These are phyloP conservation scores for Prionace glauca DNA, from an alignment of 2,797 vertebrate genomes.

Conservation along the genomic window DNA sequence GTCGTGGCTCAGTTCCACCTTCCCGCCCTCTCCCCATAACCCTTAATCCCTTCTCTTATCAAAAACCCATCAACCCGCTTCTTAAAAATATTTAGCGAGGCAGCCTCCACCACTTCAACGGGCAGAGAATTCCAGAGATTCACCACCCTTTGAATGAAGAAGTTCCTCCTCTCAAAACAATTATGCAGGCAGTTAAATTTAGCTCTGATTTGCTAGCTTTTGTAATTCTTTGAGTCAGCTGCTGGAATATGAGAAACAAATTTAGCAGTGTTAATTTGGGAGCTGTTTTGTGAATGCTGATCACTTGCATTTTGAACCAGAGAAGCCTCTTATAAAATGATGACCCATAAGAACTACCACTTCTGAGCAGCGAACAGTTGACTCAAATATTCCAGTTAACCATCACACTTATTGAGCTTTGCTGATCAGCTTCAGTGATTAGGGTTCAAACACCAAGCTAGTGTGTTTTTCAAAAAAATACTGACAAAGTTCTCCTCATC, in stretches of 20 bases:
- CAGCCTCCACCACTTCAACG: no score
- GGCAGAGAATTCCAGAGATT: no score
- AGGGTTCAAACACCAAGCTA: background rate
- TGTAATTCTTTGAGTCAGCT: background rate
- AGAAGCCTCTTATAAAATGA: background rate
- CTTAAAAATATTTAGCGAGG: no score
- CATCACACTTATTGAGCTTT: background rate
- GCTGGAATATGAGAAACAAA: background rate
- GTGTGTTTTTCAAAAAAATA: background rate
- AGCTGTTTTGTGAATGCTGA: background rate
- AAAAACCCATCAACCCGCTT: no score
- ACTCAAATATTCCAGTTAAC: background rate
- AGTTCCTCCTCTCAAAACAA: no score
- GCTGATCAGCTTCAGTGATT: background rate
- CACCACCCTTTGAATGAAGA: no score
- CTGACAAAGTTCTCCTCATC: background rate
- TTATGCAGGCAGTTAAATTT: background rate
- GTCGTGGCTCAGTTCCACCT: no score
- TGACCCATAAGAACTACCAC: background rate
- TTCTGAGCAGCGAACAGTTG: slow-evolving; percentile 6
- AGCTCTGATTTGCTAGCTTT: background rate
- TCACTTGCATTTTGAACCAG: background rate
- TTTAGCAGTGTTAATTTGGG: background rate
- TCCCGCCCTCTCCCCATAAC: no score
- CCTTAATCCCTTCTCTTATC: no score